Conservation (phyloP, 2,797 vertebrate genomes). For the Lithobates sylvaticus region DNA sequence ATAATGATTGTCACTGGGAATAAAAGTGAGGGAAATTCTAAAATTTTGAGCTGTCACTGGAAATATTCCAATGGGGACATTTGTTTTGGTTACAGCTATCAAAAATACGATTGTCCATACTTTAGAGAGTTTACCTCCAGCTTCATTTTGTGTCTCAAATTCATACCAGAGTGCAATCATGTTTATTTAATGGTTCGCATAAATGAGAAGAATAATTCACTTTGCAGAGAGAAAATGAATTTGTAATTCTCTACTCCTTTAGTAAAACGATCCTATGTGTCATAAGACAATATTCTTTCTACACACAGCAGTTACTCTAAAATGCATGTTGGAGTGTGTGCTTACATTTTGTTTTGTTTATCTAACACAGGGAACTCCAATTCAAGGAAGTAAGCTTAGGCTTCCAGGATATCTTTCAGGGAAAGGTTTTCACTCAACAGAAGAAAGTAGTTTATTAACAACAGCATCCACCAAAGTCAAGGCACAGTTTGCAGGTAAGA, state of each 20-base stretch:
- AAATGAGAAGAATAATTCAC: no score
- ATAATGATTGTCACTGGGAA: not conserved
- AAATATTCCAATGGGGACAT: not conserved
- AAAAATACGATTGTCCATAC: not conserved
- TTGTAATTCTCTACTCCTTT: no score
- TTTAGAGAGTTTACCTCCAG: no score
- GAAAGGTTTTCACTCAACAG: conserved; percentile 93
- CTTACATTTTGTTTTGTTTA: conserved; percentile 4
- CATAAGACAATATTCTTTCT: no score
- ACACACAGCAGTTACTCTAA: no score
- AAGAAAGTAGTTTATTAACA: conserved; percentile 90
- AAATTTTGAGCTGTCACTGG: not conserved
- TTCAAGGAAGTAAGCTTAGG: conserved; percentile 95
- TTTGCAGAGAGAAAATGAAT: no score
- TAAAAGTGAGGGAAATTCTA: not conserved
- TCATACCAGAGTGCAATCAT: no score
- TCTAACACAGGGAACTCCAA: conserved; percentile 85
- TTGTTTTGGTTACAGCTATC: not conserved
- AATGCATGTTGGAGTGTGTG: not conserved
- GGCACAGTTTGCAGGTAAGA: conserved; percentile 85
- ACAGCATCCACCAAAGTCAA: conserved; percentile 90
- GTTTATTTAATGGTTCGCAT: no score
- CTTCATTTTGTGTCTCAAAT: no score
- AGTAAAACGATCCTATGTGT: no score
- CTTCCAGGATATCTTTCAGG: conserved; percentile 97